Conservation (phyloP, 2,888 invertebrate species). For the Diarsia brunnea region DNA sequence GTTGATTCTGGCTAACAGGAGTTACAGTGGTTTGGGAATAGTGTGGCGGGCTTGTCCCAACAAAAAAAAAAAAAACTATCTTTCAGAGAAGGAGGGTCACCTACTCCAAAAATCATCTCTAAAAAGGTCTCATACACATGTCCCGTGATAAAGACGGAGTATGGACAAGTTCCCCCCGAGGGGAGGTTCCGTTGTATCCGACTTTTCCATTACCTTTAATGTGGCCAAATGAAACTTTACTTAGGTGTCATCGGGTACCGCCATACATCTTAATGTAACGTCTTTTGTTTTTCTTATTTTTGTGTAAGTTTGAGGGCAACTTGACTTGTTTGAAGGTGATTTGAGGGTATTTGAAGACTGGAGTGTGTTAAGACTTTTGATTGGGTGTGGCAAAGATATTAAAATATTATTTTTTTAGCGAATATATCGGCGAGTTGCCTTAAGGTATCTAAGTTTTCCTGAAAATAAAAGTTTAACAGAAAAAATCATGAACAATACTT, state of each 20-base stretch:
- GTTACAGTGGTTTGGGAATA: too few relatives aligned
- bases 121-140: conserved; percentile 47
- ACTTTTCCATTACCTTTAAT: conserved; percentile 84
- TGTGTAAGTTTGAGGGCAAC: not conserved
- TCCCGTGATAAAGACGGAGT: conserved; percentile 61
- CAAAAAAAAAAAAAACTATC: too few relatives aligned
- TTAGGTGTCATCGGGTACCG: conserved; percentile 74
- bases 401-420: not conserved
- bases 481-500: not conserved
- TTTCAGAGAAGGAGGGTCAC: not conserved
- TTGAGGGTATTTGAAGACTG: not conserved
- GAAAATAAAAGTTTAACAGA: too few relatives aligned
- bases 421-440: too few relatives aligned
- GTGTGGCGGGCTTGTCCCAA: too few relatives aligned
- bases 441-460: too few relatives aligned
- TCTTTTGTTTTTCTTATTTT: conserved; percentile 62
- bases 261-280: conserved; percentile 75
- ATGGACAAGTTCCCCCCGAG: conserved; percentile 56
- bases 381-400: not conserved
- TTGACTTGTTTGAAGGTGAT: not conserved
- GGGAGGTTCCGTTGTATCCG: conserved; percentile 68
- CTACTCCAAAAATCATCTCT: conserved; percentile 6
- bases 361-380: not conserved
- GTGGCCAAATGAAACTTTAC: conserved; percentile 68
- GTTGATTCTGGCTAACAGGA: too few relatives aligned